Evolutionary conservation across 2,113 vertebrate genomes (phyloP).

Genomic region (Lasiurus borealis): DNA sequence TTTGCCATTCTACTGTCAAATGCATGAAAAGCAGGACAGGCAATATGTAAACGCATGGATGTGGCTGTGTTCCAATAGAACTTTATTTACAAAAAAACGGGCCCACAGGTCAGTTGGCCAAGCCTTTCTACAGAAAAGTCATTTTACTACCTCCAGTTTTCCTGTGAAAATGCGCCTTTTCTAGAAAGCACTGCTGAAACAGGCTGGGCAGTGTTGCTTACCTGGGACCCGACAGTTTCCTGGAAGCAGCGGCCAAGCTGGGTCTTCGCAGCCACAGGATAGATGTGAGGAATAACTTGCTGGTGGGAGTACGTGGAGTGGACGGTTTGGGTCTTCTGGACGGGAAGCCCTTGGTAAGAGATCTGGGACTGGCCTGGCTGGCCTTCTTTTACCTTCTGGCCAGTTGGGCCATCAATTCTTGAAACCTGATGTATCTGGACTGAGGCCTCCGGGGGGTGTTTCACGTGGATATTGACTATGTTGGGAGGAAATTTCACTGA

Average conservation of each 20-base stretch:
- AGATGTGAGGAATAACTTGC: conserved; percentile 91
- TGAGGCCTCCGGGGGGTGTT: conserved; percentile 97
- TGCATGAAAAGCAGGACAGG: neutral
- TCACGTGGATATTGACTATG: conserved; percentile 98
- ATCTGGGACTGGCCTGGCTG: conserved; percentile 89
- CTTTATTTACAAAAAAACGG: conserved; percentile 12
- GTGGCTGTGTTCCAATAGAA: neutral
- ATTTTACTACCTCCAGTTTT: neutral
- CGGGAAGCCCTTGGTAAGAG: conserved; percentile 91
- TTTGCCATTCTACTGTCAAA: neutral
- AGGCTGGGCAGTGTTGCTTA: conserved; percentile 80
- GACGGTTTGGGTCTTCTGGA: conserved; percentile 92
- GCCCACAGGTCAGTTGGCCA: neutral
- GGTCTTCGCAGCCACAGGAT: conserved; percentile 94
- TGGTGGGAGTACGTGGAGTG: conserved; percentile 91
- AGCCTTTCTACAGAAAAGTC: neutral
- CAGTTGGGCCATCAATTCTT: conserved; percentile 91
- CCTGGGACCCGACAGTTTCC: conserved; percentile 96
- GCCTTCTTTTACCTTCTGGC: conserved; percentile 90
- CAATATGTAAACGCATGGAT: neutral
- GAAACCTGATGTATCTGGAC: conserved; percentile 99
- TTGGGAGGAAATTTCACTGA: conserved; percentile 93
- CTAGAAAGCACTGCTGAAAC: neutral
- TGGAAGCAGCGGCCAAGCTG: conserved; percentile 98
- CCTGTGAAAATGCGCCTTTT: neutral